A percentile compares a stretch with the other conserved stretches of the same genome.
These are phyloP conservation scores for Prosapia bicincta DNA, from an alignment of 2,888 invertebrate genomes.

Conservation along the genomic window DNA sequence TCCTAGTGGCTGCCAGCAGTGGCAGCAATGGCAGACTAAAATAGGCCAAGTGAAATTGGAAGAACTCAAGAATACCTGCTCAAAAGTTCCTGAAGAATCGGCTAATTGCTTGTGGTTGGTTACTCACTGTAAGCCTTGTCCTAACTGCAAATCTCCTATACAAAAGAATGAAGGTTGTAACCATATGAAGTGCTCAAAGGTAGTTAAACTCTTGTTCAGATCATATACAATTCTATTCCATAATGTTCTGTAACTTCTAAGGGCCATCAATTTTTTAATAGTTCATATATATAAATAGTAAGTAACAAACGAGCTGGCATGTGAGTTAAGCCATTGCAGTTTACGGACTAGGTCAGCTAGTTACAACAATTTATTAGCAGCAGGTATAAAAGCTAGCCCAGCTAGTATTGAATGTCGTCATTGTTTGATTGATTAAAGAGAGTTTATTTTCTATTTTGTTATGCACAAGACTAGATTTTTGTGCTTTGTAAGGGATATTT, in stretches of 20 bases:
- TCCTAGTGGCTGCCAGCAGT: constrained; percentile 62
- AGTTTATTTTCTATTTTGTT: too few species aligned
- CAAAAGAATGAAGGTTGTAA: constrained; percentile 71
- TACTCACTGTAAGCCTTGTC: constrained; percentile 66
- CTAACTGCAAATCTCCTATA: constrained; percentile 66
- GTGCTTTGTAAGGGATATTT: too few species aligned
- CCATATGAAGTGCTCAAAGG: constrained; percentile 70
- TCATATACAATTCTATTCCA: not conserved
- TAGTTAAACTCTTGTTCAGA: constrained; percentile 43
- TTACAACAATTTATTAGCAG: too few species aligned
- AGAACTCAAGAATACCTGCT: constrained; percentile 50
- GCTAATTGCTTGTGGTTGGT: constrained; percentile 66
- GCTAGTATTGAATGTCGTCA: too few species aligned
- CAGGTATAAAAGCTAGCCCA: too few species aligned
- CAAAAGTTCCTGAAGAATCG: constrained; percentile 56
- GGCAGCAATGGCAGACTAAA: constrained; percentile 59
- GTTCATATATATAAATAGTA: too few species aligned
- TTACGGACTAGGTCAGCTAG: too few species aligned
- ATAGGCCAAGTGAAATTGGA: constrained; percentile 63
- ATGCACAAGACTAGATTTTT: too few species aligned
- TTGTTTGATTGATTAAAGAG: too few species aligned
- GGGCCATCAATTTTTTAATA: too few species aligned
- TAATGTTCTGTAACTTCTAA: not conserved
- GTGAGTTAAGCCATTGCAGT: too few species aligned
- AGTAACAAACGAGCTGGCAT: too few species aligned